Conservation (phyloP, 2,888 invertebrate species). For the Panorpa germanica region DNA sequence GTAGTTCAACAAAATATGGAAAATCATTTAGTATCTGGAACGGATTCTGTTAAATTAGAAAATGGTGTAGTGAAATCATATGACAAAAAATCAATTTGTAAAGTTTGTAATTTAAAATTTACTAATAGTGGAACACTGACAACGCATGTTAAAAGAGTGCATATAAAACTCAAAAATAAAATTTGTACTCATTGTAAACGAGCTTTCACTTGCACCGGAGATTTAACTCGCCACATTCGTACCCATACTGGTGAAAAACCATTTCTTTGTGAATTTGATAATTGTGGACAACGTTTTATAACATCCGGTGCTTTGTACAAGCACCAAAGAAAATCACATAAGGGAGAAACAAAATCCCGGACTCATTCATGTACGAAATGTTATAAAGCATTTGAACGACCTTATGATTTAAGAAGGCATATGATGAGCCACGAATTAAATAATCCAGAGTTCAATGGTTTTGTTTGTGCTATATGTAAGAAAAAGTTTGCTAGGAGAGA, state of each 20-base stretch:
- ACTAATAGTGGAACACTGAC: too few relatives aligned
- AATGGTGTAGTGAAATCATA: too few relatives aligned
- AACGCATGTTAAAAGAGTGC: constrained; percentile 1
- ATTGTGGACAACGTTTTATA: constrained; percentile 6
- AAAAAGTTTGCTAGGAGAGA: constrained; percentile 6
- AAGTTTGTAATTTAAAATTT: too few relatives aligned
- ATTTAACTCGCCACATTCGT: constrained; percentile 8
- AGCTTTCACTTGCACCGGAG: constrained; percentile 9
- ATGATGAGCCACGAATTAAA: constrained; percentile 2
- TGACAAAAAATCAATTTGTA: too few relatives aligned
- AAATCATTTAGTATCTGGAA: too few relatives aligned
- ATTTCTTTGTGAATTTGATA: constrained; percentile 6
- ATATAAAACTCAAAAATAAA: constrained; percentile 6
- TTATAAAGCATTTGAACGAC: constrained; percentile 5
- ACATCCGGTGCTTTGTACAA: constrained; percentile 6
- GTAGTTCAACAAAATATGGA: too few relatives aligned
- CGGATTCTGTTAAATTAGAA: too few relatives aligned
- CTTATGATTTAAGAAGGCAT: constrained; percentile 6
- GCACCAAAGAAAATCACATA: constrained; percentile 5
- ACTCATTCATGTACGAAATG: constrained; percentile 3
- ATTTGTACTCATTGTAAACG: constrained; percentile 7
- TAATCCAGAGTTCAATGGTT: constrained; percentile 5
- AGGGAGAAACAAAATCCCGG: not conserved
- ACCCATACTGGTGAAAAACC: constrained; percentile 7
- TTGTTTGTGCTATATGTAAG: constrained; percentile 1